Evolutionary conservation across 30 jellyfish, hydroid and myxozoan species (phyloP), one percentile per base, ranked within the genome.

Genomic region (Aurelia aurita complex sp. Pacific): DNA sequence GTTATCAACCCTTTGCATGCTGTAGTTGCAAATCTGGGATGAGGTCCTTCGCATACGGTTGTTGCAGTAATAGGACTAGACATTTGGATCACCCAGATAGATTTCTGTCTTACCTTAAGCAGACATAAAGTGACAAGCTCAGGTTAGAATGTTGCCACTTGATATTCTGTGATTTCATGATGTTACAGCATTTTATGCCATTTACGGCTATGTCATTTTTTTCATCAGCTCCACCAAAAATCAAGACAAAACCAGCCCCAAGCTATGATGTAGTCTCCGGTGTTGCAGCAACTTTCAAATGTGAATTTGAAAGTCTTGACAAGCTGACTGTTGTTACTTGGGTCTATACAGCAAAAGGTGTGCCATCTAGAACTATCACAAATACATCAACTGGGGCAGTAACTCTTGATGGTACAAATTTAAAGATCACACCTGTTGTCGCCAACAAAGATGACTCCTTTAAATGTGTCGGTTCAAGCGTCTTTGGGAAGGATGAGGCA

Each of bases 241-340:
- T 75, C 17, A 54, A 73, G 33, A 32, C 89, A 17, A 36, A 81
- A 8, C 95, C 95, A 65, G 67, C 40, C 3, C 38, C 87, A 38
- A 13, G 73, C 33, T 76, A 76, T 54, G 62, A 76, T 34, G 57
- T 86, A 8, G 73, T 51, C 19, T 65, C 71, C 40, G 95, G 95
- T 10, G 85, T 16, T 6, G 55, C 80, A 36, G 85, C 88, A 18
- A 32, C 67, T 13, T 10, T 86, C 80, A 73, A 80, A 17, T 86
- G 95, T 52, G 64, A 19, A 17, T 75, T 86, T 71, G 86, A 32
- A n/a, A 8, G 61, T 17, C 52, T 13, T 35, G 10, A 19, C 12
- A 23, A 66, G 13, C 81, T 79, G 18, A 42, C 53, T 2, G 62
- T 72, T 2, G 62, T 72, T 35, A 65, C 61, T 14, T 82, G 91